A percentile compares a stretch with the other conserved stretches of the same genome.
phyloP scores from a whole-genome alignment of 1,140 invertebrate species.

The Temnothorax curvispinosus region DNA sequence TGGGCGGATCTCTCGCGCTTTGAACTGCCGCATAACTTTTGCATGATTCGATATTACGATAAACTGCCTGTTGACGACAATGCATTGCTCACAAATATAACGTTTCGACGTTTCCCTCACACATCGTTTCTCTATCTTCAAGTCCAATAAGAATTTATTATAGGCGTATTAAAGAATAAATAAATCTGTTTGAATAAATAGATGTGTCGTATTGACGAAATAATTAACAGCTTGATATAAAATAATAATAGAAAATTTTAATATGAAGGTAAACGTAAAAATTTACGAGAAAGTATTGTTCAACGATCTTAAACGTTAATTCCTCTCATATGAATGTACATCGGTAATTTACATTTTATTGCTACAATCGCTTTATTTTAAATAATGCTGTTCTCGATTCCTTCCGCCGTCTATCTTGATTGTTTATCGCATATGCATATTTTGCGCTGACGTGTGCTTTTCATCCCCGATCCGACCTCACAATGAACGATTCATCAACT shows the following conservation, averaged over 20 bases:
- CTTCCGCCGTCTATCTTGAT: not conserved
- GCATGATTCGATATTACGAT: not conserved
- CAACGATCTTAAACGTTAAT: not conserved
- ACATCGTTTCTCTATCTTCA: not conserved
- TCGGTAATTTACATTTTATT: not conserved
- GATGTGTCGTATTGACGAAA: not conserved
- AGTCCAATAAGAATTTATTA: not conserved
- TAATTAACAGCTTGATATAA: not conserved
- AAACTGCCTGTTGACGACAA: not conserved
- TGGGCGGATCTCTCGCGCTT: constrained; percentile 8
- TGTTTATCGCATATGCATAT: not conserved
- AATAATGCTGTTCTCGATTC: not conserved
- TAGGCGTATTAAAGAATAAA: not conserved
- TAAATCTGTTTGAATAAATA: not conserved
- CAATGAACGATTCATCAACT: not conserved
- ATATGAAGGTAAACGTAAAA: not conserved
- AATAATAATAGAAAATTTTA: not conserved
- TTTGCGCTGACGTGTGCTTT: not conserved
- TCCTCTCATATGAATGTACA: not conserved
- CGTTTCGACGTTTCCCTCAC: not conserved
- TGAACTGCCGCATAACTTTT: constrained; percentile 5
- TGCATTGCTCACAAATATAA: not conserved
- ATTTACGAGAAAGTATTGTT: not conserved
- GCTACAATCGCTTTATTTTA: not conserved
- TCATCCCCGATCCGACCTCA: not conserved